A percentile compares a stretch with the other conserved stretches of the same genome.
phyloP scores from a whole-genome alignment of 2,113 vertebrate genomes.

The Semnornis frantzii region DNA sequence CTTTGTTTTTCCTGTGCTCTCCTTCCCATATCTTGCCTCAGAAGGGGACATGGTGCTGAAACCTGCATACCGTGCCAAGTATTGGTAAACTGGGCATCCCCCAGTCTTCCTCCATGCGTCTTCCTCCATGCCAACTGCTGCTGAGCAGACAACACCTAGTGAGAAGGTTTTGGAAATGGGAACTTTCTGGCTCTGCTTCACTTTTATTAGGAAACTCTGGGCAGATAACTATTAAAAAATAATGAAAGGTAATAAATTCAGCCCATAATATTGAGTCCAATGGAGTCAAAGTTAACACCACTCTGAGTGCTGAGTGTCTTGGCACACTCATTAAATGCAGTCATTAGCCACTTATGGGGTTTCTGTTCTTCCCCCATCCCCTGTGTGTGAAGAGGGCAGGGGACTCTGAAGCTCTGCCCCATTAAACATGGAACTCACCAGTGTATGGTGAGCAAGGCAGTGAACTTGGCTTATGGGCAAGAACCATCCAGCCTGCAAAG shows the following conservation, averaged over 20 bases:
- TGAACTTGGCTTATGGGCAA: not conserved
- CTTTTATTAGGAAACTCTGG: not conserved
- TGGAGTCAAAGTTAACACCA: not conserved
- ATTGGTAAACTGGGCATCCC: not conserved
- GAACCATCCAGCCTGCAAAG: not conserved
- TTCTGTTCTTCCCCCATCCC: not conserved
- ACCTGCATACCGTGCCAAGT: not conserved
- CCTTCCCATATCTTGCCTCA: not conserved
- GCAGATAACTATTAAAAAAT: not conserved
- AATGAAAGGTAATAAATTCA: not conserved
- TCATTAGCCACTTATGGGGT: not conserved
- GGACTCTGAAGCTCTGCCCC: not conserved
- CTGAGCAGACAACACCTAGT: not conserved
- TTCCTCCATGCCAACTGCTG: not conserved
- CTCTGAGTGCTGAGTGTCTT: not conserved
- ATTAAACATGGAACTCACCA: accelerated
- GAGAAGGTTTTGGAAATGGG: not conserved
- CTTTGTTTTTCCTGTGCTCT: not conserved
- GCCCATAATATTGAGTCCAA: not conserved
- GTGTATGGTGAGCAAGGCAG: not conserved
- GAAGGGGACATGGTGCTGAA: not conserved
- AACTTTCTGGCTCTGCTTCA: not conserved
- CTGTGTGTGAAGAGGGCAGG: not conserved
- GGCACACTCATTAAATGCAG: not conserved
- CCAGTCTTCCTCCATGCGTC: not conserved